These are phyloP conservation scores for Amiota communis DNA, from an alignment of 2,888 invertebrate genomes.

Conservation along the genomic window DNA sequence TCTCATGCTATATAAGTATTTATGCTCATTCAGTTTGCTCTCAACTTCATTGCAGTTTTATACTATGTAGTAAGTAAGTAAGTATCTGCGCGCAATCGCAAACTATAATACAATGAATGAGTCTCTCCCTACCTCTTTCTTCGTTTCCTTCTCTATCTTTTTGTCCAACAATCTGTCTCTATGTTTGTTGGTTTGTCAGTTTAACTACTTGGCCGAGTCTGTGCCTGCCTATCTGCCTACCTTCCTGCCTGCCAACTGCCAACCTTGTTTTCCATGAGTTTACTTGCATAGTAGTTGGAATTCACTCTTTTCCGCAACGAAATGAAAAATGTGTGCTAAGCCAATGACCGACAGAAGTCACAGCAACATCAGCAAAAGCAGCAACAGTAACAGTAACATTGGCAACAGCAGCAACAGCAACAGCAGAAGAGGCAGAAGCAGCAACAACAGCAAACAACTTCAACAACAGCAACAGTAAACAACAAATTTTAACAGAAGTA, in stretches of 20 bases:
- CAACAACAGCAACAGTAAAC: constrained; percentile 30
- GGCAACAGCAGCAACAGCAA: constrained; percentile 20
- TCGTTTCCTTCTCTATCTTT: constrained; percentile 18
- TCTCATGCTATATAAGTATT: background rate
- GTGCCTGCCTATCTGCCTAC: constrained; percentile 11
- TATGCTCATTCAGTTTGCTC: background rate
- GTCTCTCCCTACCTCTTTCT: constrained; percentile 10
- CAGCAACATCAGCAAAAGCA: constrained; percentile 33
- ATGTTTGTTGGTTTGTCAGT: constrained; percentile 1
- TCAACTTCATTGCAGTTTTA: background rate
- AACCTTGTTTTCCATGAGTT: constrained; percentile 13
- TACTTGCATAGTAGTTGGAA: constrained; percentile 45
- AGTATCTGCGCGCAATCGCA: background rate
- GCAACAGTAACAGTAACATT: constrained; percentile 24
- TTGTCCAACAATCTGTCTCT: background rate
- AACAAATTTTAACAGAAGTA: constrained; percentile 35
- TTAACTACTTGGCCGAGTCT: background rate
- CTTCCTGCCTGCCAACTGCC: constrained; percentile 6
- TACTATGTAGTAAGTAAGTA: background rate
- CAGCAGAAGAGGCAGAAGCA: constrained; percentile 37
- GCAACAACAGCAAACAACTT: constrained; percentile 37
- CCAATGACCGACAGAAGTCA: constrained; percentile 72
- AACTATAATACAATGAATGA: background rate
- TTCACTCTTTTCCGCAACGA: constrained; percentile 69
- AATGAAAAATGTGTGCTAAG: constrained; percentile 73